Evolutionary conservation across 35 echinoderm and acorn worm genomes (phyloP), one percentile per base, ranked within the genome.

Genomic region (Acanthaster planci): DNA sequence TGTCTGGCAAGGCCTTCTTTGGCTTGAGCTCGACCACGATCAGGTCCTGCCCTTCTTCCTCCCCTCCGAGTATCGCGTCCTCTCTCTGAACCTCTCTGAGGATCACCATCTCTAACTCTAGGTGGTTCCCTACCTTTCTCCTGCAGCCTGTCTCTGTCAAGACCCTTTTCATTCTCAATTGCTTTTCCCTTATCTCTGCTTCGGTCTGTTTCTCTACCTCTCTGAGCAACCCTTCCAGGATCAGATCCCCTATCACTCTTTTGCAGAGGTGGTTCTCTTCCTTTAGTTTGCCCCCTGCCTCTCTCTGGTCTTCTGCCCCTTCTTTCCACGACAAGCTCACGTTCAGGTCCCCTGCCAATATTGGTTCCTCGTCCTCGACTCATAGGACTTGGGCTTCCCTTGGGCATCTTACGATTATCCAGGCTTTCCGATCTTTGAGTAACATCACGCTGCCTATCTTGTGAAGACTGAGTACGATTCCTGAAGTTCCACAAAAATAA

Each of bases 11-110:
- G 30, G 29, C 64, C 64, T 72, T 35, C 64, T 29, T 26, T 72
- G 21, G 76, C 87, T 19, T 19, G 59, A 14, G 80, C 86, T 57
- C 86, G 60, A 67, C 75, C 79, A 40, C 35, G 80, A 34, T 80
- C 77, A n/a, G 53, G 60, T 5, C 87, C 81, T 42, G 38, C 77
- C 2, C 3, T 80, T 47, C 4, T 5, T 53, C 30, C 81, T 38
- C n/a, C n/a, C n/a, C n/a, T n/a, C 55, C 81, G 77, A 37, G 35
- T 59, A 60, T 88, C 86, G 0, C 44, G 31, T 15, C 31, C 79
- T 39, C 67, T 78, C 56, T 88, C 75, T 59, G 52, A 37, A 6
- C 81, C 81, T 17, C 36, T 34, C 34, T 34, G 29, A 17, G 29
- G 51, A 51, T 51, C 42, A 14, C 81, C 54, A 57, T 83, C 81